A percentile compares a stretch with the other conserved stretches of the same genome.
These are phyloP conservation scores for Torymus aiolomorphi DNA, from an alignment of 2,888 invertebrate species.

Conservation along the genomic window DNA sequence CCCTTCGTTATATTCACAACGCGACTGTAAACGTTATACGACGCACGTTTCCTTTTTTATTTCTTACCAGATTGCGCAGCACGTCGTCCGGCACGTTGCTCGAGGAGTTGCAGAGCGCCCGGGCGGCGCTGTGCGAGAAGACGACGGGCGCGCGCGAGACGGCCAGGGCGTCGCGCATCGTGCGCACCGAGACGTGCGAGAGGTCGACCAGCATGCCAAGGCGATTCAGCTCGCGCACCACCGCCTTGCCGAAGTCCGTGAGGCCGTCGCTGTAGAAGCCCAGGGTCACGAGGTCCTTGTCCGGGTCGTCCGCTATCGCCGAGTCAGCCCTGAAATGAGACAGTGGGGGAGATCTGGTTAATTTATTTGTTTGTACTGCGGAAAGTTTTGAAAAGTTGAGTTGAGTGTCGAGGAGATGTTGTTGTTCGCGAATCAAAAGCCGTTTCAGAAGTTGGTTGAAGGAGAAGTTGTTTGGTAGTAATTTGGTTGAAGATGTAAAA, in stretches of 20 bases:
- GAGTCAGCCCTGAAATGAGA: constrained; percentile 72
- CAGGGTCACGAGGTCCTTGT: constrained; percentile 68
- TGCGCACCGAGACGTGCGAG: constrained; percentile 80
- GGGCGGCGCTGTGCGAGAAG: constrained; percentile 82
- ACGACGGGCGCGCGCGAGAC: constrained; percentile 82
- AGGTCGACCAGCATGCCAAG: constrained; percentile 84
- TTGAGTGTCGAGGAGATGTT: no score
- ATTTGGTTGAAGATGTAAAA: no score
- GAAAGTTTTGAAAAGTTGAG: no score
- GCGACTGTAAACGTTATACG: no score
- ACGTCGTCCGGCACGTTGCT: constrained; percentile 80
- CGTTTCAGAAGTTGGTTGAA: no score
- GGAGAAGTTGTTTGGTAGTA: no score
- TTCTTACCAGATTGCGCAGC: constrained; percentile 76
- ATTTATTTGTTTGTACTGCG: not conserved
- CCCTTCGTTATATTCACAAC: no score
- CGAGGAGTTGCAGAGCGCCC: constrained; percentile 79
- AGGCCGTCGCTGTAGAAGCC: constrained; percentile 72
- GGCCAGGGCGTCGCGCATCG: constrained; percentile 80
- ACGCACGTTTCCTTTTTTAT: not conserved
- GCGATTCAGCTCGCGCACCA: constrained; percentile 83
- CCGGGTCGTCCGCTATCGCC: constrained; percentile 73
- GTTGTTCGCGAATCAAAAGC: no score
- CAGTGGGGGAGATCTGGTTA: not conserved
- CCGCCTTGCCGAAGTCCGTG: constrained; percentile 76